Base-by-base conservation (phyloP, 2,113 vertebrate species). In the Shinisaurus crocodilurus region DNA sequence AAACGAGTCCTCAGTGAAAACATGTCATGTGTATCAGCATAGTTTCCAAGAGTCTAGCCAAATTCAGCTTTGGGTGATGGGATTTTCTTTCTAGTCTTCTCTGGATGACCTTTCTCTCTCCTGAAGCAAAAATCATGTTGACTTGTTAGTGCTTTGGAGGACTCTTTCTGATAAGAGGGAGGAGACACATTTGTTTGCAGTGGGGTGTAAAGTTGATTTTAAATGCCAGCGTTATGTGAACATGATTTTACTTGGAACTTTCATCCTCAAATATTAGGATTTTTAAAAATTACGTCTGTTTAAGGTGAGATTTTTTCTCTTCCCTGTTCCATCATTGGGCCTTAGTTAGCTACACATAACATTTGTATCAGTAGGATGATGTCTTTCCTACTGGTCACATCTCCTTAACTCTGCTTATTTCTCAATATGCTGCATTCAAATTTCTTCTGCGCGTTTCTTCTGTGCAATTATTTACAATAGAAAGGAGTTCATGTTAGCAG, bases 261-360 rank as follows among this genome's bases (percentile, higher is more conserved):
- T 25, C 34, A 1, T 57, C 67, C 50, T 86, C 84, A 72, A 27
- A 72, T n/a, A 72, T 72, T 63, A 69, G 45, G 23, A n/a, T 48
- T 37, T 69, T 69, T 67, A 48, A 20, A n/a, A n/a, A 6, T 86
- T 72, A 25, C 20, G 48, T 50, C 32, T 9, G 48, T 34, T 57
- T 37, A 75, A 50, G n/a, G 48, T 48, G 50, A 74, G 12, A 86
- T 25, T 23, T 23, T 54, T 70, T 8, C n/a, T 12, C 45, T n/a
- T 27, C 18, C 13, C 48, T n/a, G 2, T 8, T 57, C 57, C 69
- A 54, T 57, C 20, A 50, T 40, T 37, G 40, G n/a, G 37, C 7
- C 69, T 86, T 50, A 86, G 70, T 86, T 50, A 86, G 70, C 70
- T 37, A 67, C 20, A 88, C 43, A 67, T 48, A n/a, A n/a, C 34